Evolutionary conservation across 2,797 vertebrate species (phyloP), one percentile per base, ranked within the genome.

Genomic region (Betta splendens): DNA sequence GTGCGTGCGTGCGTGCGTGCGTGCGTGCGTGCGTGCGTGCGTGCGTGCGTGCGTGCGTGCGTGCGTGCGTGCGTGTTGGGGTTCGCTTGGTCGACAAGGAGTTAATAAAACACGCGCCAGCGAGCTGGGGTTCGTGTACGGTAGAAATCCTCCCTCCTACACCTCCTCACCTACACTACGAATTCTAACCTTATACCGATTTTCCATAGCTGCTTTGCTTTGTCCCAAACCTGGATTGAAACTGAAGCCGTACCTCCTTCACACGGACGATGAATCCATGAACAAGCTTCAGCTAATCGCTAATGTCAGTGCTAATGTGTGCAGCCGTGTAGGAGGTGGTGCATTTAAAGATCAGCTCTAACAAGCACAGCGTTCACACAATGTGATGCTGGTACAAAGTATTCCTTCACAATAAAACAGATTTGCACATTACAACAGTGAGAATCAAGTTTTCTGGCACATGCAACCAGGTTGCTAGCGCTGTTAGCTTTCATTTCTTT

Each of bases 61-160:
- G 29, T 18, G 37, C 54, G 49, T 50, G 13, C 38, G 18, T 26
- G 33, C 9, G n/a, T 16, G 26, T 7, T 8, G 23, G 49, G 16
- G 13, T 7, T 16, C 6, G 48, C 22, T 45, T 16, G 46, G 46
- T 49, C 35, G 58, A 69, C 11, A 17, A 21, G 31, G 52, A 59
- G 64, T 80, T 77, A 81, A 72, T 83, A 80, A 79, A 89, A 80
- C 35, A 51, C 17, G 16, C 29, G 35, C 52, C n/a, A 7, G 39
- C 32, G 26, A 25, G 32, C 21, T 33, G 33, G 17, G 33, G 21
- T 17, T 33, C 4, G 22, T 20, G 17, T 22, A 10, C 26, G 28
- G 26, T 9, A 62, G 33, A 57, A 29, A 58, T 59, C 40, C 9
- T 46, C 37, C 26, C 21, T 17, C 48, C 15, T 28, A 26, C 45